phyloP scores from a whole-genome alignment of 2,113 vertebrate genomes.

The Leptocoma aspasia region DNA sequence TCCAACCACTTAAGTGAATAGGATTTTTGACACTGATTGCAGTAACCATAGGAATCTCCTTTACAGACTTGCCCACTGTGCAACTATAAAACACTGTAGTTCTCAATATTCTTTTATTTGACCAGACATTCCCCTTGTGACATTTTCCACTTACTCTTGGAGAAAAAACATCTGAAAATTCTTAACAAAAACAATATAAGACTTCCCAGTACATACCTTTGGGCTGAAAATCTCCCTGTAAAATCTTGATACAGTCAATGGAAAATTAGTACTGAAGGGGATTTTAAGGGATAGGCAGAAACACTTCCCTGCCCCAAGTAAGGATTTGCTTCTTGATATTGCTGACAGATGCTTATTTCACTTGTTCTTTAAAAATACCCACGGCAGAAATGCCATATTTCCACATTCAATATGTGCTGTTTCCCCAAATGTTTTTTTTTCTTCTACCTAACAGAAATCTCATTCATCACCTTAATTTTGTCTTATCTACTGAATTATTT shows the following conservation, averaged over 20 bases:
- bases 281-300: neutral
- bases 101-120: neutral
- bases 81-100: neutral
- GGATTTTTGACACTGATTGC: neutral
- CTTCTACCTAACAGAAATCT: neutral
- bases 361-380: neutral
- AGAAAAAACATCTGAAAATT: neutral
- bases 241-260: neutral
- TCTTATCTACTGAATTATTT: neutral
- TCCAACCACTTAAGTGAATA: neutral
- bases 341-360: neutral
- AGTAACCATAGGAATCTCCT: neutral
- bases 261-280: neutral
- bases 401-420: neutral
- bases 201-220: neutral
- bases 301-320: neutral
- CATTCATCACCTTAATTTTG: neutral
- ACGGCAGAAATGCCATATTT: neutral
- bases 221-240: neutral
- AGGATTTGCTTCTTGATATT: neutral
- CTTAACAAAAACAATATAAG: neutral
- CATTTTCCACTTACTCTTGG: neutral
- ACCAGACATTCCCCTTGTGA: neutral
- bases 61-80: neutral
- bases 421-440: neutral